Evolutionary conservation across 2,797 vertebrate species (phyloP), one percentile per base, ranked within the genome.

Genomic region (Cyprinella venusta): DNA sequence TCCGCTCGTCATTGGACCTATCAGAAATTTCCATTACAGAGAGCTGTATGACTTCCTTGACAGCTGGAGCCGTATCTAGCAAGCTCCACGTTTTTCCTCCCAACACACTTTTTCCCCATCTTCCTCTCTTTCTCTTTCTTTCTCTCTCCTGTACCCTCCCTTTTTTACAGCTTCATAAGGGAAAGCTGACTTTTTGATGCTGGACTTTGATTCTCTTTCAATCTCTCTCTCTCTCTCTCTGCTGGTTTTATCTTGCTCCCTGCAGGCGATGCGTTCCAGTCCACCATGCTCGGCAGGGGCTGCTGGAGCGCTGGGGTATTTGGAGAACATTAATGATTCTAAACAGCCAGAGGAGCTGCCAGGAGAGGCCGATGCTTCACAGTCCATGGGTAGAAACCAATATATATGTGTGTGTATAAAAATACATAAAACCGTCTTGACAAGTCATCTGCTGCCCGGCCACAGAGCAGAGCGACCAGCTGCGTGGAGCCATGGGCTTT

Each of bases 281-380:
- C 87, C 79, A 61, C 61, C 79, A 81, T 87, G 79, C 86, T 86
- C 84, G 82, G 70, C 83, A 83, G 82, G 86, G 86, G 87, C 71
- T 87, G 61, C 45, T 48, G 68, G 77, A 80, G 38, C 80, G 26
- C 85, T 76, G 68, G 84, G 84, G 83, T 88, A 87, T 88, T 88
- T 88, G 82, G 82, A 86, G 80, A 88, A 82, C 87, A 87, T 86
- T 88, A 88, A 86, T 90, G 87, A 88, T 88, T 88, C 85, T 84
- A 88, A 88, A 90, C 85, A 86, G 85, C 81, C 70, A 86, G 87
- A 82, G 87, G 86, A 87, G 71, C 86, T 84, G 85, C 80, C 78
- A 83, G 65, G 65, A 83, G 85, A 82, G 80, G 48, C 21, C 8
- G 33, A 77, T 67, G 84, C 75, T 82, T 78, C 3, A 26, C 67